Conservation (phyloP, 2,888 invertebrate species). For the Philaethria dido region DNA sequence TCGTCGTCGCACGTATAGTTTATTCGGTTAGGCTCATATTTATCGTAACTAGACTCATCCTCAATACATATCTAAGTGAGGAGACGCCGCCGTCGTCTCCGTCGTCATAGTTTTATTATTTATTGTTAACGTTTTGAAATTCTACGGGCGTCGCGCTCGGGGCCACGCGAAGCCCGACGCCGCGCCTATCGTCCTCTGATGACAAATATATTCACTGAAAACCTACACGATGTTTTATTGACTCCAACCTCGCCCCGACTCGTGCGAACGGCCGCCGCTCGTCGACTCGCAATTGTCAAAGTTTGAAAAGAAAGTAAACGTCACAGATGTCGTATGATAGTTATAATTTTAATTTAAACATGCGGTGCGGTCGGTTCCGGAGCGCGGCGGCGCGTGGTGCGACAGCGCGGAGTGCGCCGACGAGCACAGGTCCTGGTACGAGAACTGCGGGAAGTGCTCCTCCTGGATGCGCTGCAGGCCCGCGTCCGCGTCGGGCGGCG, state of each 20-base stretch:
- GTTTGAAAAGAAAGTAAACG: too few species aligned
- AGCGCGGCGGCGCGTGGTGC: constrained; percentile 48
- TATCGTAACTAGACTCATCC: constrained; percentile 40
- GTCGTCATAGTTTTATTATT: constrained; percentile 34
- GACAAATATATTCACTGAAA: constrained; percentile 61
- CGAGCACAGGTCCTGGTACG: constrained; percentile 86
- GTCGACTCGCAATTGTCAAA: too few species aligned
- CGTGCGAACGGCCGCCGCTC: too few species aligned
- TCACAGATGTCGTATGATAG: constrained; percentile 33
- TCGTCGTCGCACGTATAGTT: constrained; percentile 42
- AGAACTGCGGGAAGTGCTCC: constrained; percentile 92
- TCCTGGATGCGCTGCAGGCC: constrained; percentile 87
- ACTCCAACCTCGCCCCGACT: too few species aligned
- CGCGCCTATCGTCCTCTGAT: constrained; percentile 59
- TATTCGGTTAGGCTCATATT: constrained; percentile 38
- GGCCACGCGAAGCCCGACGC: constrained; percentile 47
- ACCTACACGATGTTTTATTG: constrained; percentile 50
- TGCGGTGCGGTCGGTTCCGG: constrained; percentile 27
- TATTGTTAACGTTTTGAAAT: constrained; percentile 72
- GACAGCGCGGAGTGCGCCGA: constrained; percentile 84
- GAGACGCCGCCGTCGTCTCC: constrained; percentile 40
- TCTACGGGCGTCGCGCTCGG: constrained; percentile 50
- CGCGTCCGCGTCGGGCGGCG: constrained; percentile 91
- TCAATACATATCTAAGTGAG: constrained; percentile 45
- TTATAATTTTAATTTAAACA: constrained; percentile 45